Percentiles rank a stretch among this genome's conserved stretches.
These are phyloP conservation scores for Sinocyclocheilus rhinocerous DNA, from an alignment of 2,113 vertebrate species.

Conservation along the genomic window DNA sequence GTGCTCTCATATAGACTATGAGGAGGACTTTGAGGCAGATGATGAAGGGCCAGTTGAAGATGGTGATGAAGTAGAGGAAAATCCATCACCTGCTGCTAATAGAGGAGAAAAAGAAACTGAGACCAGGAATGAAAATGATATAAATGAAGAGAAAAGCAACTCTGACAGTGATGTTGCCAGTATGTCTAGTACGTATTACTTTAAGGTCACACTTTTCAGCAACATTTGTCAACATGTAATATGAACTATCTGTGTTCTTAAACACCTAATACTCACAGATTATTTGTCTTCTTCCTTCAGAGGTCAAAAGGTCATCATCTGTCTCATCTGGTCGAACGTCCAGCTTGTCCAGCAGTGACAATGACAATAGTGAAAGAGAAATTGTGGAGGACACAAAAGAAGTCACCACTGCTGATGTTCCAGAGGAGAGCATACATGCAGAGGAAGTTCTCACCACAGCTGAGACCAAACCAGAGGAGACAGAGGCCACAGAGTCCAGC, in stretches of 20 bases:
- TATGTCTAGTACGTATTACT: conserved; percentile 72
- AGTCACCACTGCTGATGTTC: conserved; percentile 39
- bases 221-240: neutral
- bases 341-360: conserved; percentile 71
- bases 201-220: neutral
- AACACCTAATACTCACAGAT: neutral
- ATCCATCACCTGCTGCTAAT: conserved; percentile 64
- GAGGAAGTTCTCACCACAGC: conserved; percentile 4
- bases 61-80: conserved; percentile 64
- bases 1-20: conserved; percentile 79
- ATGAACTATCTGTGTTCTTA: neutral
- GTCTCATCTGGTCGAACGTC: conserved; percentile 66
- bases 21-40: conserved; percentile 92
- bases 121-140: conserved; percentile 56
- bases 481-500: conserved; percentile 23
- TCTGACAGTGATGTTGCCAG: conserved; percentile 72
- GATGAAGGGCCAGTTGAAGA: conserved; percentile 78
- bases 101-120: conserved; percentile 59
- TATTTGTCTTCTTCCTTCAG: conserved; percentile 49
- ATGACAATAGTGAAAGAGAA: conserved; percentile 64
- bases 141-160: conserved; percentile 54
- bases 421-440: conserved; percentile 30
- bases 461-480: conserved; percentile 45
- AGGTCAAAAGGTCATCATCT: conserved; percentile 68
- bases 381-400: conserved; percentile 9